Evolutionary conservation across 2,797 vertebrate species (phyloP), one percentile per base, ranked within the genome.

Genomic region (Pangasius macronema): DNA sequence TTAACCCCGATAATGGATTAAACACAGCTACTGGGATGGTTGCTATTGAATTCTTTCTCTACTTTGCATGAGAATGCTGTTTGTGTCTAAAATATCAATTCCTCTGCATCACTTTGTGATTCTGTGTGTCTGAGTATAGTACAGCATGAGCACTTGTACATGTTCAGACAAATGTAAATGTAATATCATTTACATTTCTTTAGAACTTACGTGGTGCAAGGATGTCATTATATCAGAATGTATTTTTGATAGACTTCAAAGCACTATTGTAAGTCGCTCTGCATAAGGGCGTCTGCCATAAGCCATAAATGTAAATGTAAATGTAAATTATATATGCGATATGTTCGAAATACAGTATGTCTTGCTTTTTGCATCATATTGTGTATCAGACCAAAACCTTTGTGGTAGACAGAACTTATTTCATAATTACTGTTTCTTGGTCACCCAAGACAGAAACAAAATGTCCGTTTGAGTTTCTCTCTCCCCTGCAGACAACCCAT

Each of bases 1-100:
- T 63, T 82, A 55, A 70, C 57, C n/a, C 30, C 33, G 27, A 13
- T 67, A 70, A 33, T 61, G 46, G 80, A 83, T 85, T 85, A 65
- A 77, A 77, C 84, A 63, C 68, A 51, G 20, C 49, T 46, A 27
- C 27, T 59, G 51, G 22, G 33, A 20, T 46, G 49, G 16, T 42
- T 70, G 7, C 67, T 72, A 9, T 13, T 22, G 46, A 76, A 59
- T 42, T 61, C 27, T 22, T 53, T 61, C 16, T 33, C 27, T 61
- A 30, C 24, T 75, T 36, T 57, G 24, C 49, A 72, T 72, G 36
- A 83, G 42, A 72, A 53, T 63, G 49, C 13, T 77, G 77, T 85
- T 61, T 76, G 55, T 85, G 18, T n/a, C 22, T 39, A 33, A 67
- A 79, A 85, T 85, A 42, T 51, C 36, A 65, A 77, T 36, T 63